Base-by-base conservation (phyloP, 1,140 invertebrate genomes). In the Scaptomyza montana region DNA sequence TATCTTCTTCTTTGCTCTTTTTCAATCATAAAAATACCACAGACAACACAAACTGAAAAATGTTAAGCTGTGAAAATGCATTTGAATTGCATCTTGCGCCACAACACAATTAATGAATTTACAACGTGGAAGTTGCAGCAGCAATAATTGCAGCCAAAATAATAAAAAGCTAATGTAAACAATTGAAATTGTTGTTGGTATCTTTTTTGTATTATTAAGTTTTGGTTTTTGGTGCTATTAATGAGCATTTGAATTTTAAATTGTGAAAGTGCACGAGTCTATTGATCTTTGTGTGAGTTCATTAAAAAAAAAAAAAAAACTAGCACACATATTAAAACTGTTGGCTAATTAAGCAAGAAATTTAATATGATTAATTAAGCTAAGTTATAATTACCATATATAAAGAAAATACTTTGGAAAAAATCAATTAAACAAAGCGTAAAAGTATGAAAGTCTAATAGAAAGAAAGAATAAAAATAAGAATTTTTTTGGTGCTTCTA, bases 61-160 rank as follows among this genome's bases (percentile, higher is more conserved):
- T 61, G 39, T 49, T 45, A 64, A 64, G 51, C 43, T 77, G 77
- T 85, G 68, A 66, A 84, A 82, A 84, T 74, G 71, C 67, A 72
- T 77, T 67, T 76, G 70, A 71, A 80, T 76, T 57, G 72, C 56
- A 53, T 49, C 47, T 74, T 77, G 50, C 61, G 46, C 55, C 46
- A 49, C 53, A 50, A 49, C 45, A 50, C 64, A 59, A 50, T 33
- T 68, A 68, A 68, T 46, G 65, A 59, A 67, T 59, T 59, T 13
- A 47, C 16, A 33, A 60, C 12, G 28, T 61, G 28, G 46, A 49
- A 49, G 46, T 49, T 46, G n/a, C 47, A 33, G 12, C 50, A 45
- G 41, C 8, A 50, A 25, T 30, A 54, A 53, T 53, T 61, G 28
- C 49, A 68, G 12, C 30, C 30, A 7, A 30, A 30, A 4, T 25